Conservation (phyloP, 2,113 vertebrate species). For the Lathamus discolor region DNA sequence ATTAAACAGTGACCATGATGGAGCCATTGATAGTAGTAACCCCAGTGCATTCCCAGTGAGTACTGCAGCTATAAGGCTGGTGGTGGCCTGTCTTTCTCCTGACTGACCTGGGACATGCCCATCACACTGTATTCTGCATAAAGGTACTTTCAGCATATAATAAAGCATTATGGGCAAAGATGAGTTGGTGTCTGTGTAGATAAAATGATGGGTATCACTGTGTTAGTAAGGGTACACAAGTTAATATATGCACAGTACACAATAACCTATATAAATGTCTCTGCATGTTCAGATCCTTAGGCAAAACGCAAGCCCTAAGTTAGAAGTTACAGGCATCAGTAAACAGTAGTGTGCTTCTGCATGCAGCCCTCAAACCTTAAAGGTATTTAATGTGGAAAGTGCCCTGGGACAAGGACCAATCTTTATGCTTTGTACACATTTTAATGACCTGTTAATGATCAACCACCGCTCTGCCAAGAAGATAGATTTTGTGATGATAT, state of each 20-base stretch:
- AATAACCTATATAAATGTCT: not conserved
- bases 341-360: not conserved
- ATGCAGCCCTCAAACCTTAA: not conserved
- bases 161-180: fast-evolving
- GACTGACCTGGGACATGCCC: not conserved
- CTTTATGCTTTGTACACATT: conserved; percentile 29
- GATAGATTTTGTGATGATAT: not conserved
- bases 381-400: conserved; percentile 52
- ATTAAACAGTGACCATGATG: not conserved
- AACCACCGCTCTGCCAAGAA: not conserved
- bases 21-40: not conserved
- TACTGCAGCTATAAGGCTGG: not conserved
- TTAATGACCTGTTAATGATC: conserved; percentile 53
- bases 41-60: not conserved
- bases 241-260: not conserved
- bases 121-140: not conserved
- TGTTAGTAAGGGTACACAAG: not conserved
- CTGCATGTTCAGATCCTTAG: not conserved
- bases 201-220: not conserved
- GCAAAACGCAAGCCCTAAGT: not conserved
- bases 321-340: not conserved
- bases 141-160: not conserved
- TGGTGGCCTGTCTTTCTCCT: not conserved
- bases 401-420: conserved; percentile 47
- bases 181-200: not conserved